These are phyloP conservation scores for Clostera curtula DNA, from an alignment of 2,888 invertebrate genomes.

Conservation along the genomic window DNA sequence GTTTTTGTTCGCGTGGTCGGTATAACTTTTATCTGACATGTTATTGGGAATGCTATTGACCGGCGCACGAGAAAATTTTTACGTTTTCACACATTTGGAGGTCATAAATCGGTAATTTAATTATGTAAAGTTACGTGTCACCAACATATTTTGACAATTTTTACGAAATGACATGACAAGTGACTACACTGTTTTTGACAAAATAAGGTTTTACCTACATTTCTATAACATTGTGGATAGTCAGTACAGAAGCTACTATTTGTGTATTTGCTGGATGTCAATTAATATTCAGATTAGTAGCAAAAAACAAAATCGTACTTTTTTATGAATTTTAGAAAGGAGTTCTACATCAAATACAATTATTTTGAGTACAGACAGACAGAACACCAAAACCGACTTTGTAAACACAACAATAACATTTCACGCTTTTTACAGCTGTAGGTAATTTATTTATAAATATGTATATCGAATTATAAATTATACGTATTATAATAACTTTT, in stretches of 20 bases:
- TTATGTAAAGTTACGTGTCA: constrained; percentile 72
- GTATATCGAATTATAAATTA: too few species aligned
- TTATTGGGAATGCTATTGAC: constrained; percentile 34
- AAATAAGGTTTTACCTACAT: background rate
- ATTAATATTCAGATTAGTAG: too few species aligned
- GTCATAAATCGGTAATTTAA: constrained; percentile 67
- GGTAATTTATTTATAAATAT: too few species aligned
- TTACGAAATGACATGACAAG: constrained; percentile 25
- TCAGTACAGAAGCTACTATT: background rate
- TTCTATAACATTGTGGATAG: background rate
- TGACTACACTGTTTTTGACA: constrained; percentile 5
- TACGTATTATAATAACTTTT: too few species aligned
- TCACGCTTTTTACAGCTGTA: too few species aligned
- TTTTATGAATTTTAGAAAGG: too few species aligned
- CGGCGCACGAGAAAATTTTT: constrained; percentile 49
- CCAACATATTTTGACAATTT: constrained; percentile 63
- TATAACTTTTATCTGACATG: constrained; percentile 69
- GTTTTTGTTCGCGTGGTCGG: constrained; percentile 56
- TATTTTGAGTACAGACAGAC: too few species aligned
- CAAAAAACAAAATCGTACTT: too few species aligned
- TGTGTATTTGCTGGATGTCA: too few species aligned
- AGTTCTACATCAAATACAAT: too few species aligned
- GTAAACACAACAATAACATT: too few species aligned
- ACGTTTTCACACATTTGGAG: constrained; percentile 68
- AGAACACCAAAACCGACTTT: too few species aligned